These are phyloP conservation scores for Papilio polytes DNA, from an alignment of 1,140 invertebrate genomes.

Conservation along the genomic window DNA sequence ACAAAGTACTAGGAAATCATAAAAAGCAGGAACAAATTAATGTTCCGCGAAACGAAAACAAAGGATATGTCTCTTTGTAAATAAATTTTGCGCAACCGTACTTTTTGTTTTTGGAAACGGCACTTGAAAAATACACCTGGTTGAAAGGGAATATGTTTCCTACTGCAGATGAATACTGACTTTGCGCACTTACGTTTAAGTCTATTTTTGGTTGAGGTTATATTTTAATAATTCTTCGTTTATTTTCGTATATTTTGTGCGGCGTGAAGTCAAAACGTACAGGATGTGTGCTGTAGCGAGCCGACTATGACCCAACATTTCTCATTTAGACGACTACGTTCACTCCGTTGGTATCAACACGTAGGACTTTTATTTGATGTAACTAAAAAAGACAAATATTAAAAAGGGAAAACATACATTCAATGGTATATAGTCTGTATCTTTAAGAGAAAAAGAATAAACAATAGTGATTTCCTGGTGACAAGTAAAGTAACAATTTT, in stretches of 20 bases:
- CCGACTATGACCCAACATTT: slow-evolving; percentile 24
- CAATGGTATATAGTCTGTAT: too few species aligned
- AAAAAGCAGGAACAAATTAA: slow-evolving; percentile 25
- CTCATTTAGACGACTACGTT: slow-evolving; percentile 14
- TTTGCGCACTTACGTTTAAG: neutral
- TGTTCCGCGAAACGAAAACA: neutral
- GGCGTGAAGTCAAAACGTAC: slow-evolving; percentile 25
- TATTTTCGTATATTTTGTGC: slow-evolving; percentile 32
- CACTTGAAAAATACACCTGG: slow-evolving; percentile 36
- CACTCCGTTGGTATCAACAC: neutral
- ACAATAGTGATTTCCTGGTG: too few species aligned
- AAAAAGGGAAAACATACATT: neutral
- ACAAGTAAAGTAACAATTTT: too few species aligned
- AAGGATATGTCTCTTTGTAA: slow-evolving; percentile 20
- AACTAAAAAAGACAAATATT: neutral
- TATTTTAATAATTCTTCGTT: slow-evolving; percentile 31
- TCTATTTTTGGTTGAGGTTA: neutral
- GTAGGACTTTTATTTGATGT: neutral
- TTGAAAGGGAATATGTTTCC: neutral
- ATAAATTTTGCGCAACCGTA: slow-evolving; percentile 11
- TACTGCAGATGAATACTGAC: neutral
- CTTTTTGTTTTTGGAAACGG: slow-evolving; percentile 30
- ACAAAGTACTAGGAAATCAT: slow-evolving; percentile 3
- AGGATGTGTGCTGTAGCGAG: slow-evolving; percentile 32
- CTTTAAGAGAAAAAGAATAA: too few species aligned